Conservation (phyloP, 2,797 vertebrate genomes). For the Carapus acus region DNA sequence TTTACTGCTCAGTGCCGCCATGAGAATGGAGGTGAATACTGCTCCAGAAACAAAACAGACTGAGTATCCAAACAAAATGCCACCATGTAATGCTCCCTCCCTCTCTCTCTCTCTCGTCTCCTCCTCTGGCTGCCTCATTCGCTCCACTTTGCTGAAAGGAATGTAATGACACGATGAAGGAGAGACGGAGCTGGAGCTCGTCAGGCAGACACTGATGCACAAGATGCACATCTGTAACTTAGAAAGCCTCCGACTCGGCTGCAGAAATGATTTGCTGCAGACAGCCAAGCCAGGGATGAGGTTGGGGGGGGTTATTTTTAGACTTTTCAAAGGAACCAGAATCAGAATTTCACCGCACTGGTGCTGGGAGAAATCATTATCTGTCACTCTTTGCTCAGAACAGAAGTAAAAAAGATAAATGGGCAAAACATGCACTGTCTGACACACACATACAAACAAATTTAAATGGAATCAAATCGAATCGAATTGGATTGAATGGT, state of each 20-base stretch:
- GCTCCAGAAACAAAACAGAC: conserved; percentile 45
- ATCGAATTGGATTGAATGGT: too few relatives aligned
- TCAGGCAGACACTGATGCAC: conserved; percentile 46
- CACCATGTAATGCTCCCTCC: conserved; percentile 48
- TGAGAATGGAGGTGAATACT: conserved; percentile 36
- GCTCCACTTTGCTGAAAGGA: conserved; percentile 42
- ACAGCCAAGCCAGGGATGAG: conserved; percentile 41
- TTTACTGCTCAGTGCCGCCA: conserved; percentile 25
- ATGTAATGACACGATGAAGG: conserved; percentile 39
- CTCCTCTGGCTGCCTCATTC: conserved; percentile 2
- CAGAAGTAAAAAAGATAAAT: too few relatives aligned
- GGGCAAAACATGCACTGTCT: too few relatives aligned
- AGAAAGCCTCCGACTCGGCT: conserved; percentile 50
- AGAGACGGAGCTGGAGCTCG: conserved; percentile 40
- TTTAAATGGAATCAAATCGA: too few relatives aligned
- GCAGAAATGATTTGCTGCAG: conserved; percentile 32
- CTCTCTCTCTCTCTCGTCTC: conserved; percentile 7
- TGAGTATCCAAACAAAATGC: conserved; percentile 48
- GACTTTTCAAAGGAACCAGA: too few relatives aligned
- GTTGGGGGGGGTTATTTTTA: too few relatives aligned
- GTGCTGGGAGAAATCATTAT: too few relatives aligned
- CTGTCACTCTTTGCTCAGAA: too few relatives aligned
- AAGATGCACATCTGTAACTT: conserved; percentile 42
- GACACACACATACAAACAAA: too few relatives aligned
- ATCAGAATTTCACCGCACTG: too few relatives aligned